A percentile compares a stretch with the other conserved stretches of the same genome.
These are phyloP conservation scores for Carassius carassius DNA, from an alignment of 2,113 vertebrate genomes.

Conservation along the genomic window DNA sequence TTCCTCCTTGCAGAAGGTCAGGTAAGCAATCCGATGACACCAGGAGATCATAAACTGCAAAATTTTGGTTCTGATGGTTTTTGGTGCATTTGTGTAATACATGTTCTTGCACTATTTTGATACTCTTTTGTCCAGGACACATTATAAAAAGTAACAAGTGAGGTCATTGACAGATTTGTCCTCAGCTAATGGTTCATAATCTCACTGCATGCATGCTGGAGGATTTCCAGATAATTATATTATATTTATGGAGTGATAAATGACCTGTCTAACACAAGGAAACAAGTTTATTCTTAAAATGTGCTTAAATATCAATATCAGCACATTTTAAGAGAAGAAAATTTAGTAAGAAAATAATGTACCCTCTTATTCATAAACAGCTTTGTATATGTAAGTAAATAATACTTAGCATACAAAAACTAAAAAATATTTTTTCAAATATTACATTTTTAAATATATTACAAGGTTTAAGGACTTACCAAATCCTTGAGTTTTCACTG, in stretches of 20 bases:
- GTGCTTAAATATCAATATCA: too few species aligned
- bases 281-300: not conserved
- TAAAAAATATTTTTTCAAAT: not conserved
- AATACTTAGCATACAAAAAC: not conserved
- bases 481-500: conserved; percentile 74
- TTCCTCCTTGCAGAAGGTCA: conserved; percentile 79
- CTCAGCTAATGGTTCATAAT: not conserved
- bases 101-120: not conserved
- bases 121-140: not conserved
- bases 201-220: not conserved
- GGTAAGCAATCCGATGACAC: conserved; percentile 83
- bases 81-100: not conserved
- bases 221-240: not conserved
- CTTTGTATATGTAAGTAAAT: too few species aligned
- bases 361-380: not conserved
- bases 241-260: not conserved
- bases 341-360: not conserved
- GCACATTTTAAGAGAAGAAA: not conserved
- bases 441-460: not conserved
- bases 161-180: not conserved
- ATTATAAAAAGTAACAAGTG: not conserved
- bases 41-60: conserved; percentile 91
- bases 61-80: not conserved
- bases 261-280: not conserved
- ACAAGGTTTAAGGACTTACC: conserved; percentile 75